Evolutionary conservation across 2,888 invertebrate genomes (phyloP), one percentile per base, ranked within the genome.

Genomic region (Megamerina dolium): DNA sequence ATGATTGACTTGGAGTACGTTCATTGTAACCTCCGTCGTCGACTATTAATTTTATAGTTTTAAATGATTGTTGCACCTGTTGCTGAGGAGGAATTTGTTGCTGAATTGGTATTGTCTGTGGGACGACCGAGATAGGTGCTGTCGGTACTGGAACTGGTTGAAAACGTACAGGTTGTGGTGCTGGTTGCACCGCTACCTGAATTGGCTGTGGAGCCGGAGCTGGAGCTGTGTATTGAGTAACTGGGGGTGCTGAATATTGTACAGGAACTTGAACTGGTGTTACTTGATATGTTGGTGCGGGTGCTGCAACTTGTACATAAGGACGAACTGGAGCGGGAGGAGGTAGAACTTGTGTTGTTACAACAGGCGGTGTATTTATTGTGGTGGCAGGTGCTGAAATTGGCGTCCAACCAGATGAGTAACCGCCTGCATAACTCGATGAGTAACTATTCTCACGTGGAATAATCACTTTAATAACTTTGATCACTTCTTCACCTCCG

Each of bases 31-130:
- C 43, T 12, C 18, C 23, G 17, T 46, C 59, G 37, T 63, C 62
- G 5, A 62, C 56, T 32, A 62, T 58, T 23, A 62, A 40, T 41
- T 55, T 60, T 33, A 62, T 57, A 37, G 62, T 62, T 51, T 64
- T 64, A 29, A 64, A 60, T 21, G 50, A 45, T 42, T 64, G 61
- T 23, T 23, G 23, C 6, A 23, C 23, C 10, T 23, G 23, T 8
- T 8, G 8, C 6, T 8, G 8, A 10, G 23, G 23, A 6, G 6
- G 23, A 8, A 10, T 6, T 23, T 23, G 23, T 10, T 23, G 23
- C 10, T 23, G 23, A 8, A 23, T 10, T 8, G 10, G 8, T 8
- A 23, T 10, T 8, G 23, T 6, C 10, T 23, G 23, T 8, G 23
- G 23, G 6, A 10, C 23, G n/a, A n/a, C n/a, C n/a, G n/a, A n/a